Percentiles rank a stretch among this genome's conserved stretches.
Evolutionary conservation across 2,113 vertebrate species (phyloP).

Genomic region (Anser brachyrhynchus): DNA sequence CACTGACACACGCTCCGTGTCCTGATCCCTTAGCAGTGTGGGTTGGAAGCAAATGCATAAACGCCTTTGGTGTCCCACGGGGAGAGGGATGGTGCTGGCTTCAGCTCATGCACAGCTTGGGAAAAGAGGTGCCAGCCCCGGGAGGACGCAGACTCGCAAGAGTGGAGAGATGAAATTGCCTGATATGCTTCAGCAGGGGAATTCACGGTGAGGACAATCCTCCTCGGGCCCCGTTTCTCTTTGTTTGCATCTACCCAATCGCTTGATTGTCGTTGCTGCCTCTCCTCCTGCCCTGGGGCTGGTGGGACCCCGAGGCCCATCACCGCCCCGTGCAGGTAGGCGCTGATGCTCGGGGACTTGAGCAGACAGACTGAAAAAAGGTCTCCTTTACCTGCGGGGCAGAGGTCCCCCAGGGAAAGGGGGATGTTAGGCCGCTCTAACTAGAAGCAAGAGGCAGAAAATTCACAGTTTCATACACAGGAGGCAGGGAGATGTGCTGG

Average conservation of each 20-base stretch:
- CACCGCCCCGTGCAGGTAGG: background rate
- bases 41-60: background rate
- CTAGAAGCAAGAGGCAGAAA: conserved; percentile 6
- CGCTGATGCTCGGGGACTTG: background rate
- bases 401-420: background rate
- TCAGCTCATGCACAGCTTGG: background rate
- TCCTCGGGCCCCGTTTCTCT: background rate
- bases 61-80: background rate
- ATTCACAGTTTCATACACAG: background rate
- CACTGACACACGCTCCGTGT: background rate
- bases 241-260: background rate
- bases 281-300: background rate
- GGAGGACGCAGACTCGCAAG: background rate
- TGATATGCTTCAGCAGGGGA: background rate
- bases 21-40: background rate
- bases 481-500: background rate
- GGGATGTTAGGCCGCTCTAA: background rate
- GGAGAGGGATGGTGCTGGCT: background rate
- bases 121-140: background rate
- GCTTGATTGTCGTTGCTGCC: fast-evolving
- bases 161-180: fast-evolving
- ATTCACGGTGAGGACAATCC: background rate
- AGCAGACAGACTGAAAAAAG: background rate
- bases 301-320: background rate
- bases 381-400: background rate